Percentiles rank a stretch among this genome's conserved stretches.
Conservation (phyloP, 2,888 invertebrate genomes). For the Isotomurus palustris region DNA sequence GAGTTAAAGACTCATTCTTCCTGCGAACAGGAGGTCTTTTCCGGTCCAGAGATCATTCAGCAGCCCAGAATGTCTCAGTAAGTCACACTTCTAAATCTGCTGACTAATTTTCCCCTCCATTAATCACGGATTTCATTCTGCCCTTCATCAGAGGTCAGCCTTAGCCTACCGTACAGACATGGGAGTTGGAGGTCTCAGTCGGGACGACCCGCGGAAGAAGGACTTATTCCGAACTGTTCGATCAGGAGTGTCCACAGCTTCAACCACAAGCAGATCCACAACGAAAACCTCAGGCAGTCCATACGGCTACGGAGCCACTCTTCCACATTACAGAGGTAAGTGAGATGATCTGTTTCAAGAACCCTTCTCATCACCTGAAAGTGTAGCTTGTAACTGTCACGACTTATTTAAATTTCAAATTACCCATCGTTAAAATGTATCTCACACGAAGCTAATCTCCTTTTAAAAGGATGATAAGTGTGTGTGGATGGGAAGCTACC, state of each 20-base stretch:
- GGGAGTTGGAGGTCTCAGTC: slow-evolving; percentile 52
- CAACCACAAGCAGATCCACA: slow-evolving; percentile 88
- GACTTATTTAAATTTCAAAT: too few species aligned
- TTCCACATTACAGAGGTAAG: slow-evolving; percentile 28
- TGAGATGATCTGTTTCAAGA: not conserved
- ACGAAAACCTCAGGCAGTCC: slow-evolving; percentile 92
- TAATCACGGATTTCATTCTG: not conserved
- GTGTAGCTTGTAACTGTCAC: too few species aligned
- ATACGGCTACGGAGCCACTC: slow-evolving; percentile 53
- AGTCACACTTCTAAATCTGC: slow-evolving; percentile 42
- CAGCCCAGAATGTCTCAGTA: slow-evolving; percentile 51
- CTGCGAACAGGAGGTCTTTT: slow-evolving; percentile 57
- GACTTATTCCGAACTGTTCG: slow-evolving; percentile 62
- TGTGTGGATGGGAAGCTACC: too few species aligned
- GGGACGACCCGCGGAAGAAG: slow-evolving; percentile 52
- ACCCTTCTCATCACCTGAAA: too few species aligned
- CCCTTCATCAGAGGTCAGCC: slow-evolving; percentile 65
- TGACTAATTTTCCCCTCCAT: too few species aligned
- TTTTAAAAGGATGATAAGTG: too few species aligned
- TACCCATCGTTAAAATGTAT: too few species aligned
- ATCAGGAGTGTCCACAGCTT: slow-evolving; percentile 85
- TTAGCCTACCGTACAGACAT: slow-evolving; percentile 67
- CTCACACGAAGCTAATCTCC: too few species aligned
- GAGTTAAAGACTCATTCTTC: slow-evolving; percentile 71
- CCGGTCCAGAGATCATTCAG: slow-evolving; percentile 34